A percentile compares a stretch with the other conserved stretches of the same genome.
Conservation (phyloP, 2,888 invertebrate species). For the Cryptus viduatorius region DNA sequence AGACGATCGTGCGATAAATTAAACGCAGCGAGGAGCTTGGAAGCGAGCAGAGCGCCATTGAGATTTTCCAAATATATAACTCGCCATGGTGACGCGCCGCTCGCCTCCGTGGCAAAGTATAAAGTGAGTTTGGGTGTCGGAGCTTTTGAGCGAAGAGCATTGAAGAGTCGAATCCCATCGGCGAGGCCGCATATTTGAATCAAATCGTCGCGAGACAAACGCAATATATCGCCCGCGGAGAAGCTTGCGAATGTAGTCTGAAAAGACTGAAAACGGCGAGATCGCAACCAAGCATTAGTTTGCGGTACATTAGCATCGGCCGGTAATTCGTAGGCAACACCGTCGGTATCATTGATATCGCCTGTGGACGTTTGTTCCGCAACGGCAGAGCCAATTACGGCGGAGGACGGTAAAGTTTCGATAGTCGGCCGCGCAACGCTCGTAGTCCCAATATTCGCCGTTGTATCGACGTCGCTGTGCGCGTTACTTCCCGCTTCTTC, state of each 20-base stretch:
- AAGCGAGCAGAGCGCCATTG: slow-evolving; percentile 78
- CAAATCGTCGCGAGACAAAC: slow-evolving; percentile 95
- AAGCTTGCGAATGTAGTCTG: slow-evolving; percentile 93
- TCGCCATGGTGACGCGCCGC: slow-evolving; percentile 89
- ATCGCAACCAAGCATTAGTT: slow-evolving; percentile 92
- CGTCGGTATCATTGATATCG: slow-evolving; percentile 26
- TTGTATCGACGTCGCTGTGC: slow-evolving; percentile 64
- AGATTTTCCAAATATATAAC: slow-evolving; percentile 90
- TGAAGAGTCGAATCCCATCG: slow-evolving; percentile 97
- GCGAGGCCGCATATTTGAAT: slow-evolving; percentile 97
- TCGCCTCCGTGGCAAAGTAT: slow-evolving; percentile 91
- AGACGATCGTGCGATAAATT: slow-evolving; percentile 80
- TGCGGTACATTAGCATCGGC: slow-evolving; percentile 90
- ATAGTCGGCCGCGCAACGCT: background rate
- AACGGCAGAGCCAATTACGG: background rate
- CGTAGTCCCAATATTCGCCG: background rate
- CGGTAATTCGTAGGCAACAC: slow-evolving; percentile 84
- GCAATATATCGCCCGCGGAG: slow-evolving; percentile 94
- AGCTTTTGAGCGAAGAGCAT: slow-evolving; percentile 93
- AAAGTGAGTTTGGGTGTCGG: slow-evolving; percentile 93
- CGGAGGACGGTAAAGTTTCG: background rate
- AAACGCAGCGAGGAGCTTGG: slow-evolving; percentile 80
- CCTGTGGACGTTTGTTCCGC: slow-evolving; percentile 11
- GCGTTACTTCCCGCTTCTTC: slow-evolving; percentile 70
- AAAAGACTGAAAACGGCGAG: slow-evolving; percentile 92